Percentiles rank a stretch among this genome's conserved stretches.
Evolutionary conservation across 2,888 invertebrate genomes (phyloP).

Genomic region (Ceraclea dissimilis): DNA sequence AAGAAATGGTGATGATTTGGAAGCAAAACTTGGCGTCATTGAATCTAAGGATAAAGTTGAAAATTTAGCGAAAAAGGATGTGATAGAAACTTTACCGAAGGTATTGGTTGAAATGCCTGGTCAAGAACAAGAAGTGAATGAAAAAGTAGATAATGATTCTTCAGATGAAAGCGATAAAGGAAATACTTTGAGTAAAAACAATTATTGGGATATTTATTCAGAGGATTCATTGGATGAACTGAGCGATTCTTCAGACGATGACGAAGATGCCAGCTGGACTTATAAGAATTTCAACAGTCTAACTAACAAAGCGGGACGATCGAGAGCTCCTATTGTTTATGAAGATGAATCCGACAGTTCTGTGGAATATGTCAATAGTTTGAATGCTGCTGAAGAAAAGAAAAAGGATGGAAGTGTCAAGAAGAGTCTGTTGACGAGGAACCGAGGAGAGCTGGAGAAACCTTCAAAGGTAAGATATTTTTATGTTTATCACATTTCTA

Average conservation of each 20-base stretch:
- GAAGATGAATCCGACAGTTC: not conserved
- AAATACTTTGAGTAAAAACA: not conserved
- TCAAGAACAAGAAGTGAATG: not conserved
- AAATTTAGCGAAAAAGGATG: not conserved
- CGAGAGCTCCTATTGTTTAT: not conserved
- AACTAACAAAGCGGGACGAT: not conserved
- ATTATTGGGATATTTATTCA: not conserved
- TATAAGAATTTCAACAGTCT: not conserved
- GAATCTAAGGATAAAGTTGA: not conserved
- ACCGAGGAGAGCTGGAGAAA: slow-evolving; percentile 29
- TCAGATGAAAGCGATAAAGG: not conserved
- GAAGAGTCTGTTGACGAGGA: not conserved
- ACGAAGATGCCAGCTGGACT: not conserved
- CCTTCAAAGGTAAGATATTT: slow-evolving; percentile 28
- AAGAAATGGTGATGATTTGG: not conserved
- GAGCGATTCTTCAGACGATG: not conserved
- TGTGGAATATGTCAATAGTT: not conserved
- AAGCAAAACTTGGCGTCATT: not conserved
- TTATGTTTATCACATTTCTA: too few relatives aligned
- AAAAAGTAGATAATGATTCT: not conserved
- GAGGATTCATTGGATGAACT: not conserved
- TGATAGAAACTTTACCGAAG: not conserved
- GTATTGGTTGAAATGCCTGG: not conserved
- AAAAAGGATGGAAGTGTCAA: not conserved
- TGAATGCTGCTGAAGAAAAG: not conserved